Base-by-base conservation (phyloP, 2,888 invertebrate species). In the Phania funesta region DNA sequence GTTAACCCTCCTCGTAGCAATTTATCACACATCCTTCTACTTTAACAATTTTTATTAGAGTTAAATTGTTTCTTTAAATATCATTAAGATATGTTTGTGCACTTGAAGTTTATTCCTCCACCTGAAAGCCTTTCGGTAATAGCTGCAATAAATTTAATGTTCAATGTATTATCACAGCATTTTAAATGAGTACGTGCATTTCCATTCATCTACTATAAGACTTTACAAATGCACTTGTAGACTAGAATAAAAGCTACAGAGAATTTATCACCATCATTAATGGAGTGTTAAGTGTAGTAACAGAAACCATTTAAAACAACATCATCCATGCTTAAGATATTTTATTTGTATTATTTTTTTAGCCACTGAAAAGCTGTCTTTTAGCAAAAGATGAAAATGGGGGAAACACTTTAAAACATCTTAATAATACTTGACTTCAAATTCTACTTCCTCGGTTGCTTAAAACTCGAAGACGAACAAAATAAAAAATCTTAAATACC, bases 241-340 rank as follows among this genome's bases (percentile, higher is more conserved):
- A 38, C 29, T 48, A 64, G 56, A 26, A 64, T 38, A 71, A 68
- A 68, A 68, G 74, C 74, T 74, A 56, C 54, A 74, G 54, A 68
- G 46, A 48, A 80, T 58, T 68, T 76, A 76, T 80, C 75, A n/a
- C n/a, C n/a, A 71, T 76, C 60, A 62, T 71, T 80, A 76, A 74
- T 58, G 60, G 50, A 58, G 56, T 75, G 64, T 70, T 80, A 58
- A 70, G 56, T 29, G 46, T 38, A 54, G 54, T 50, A 70, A 50
- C n/a, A 16, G 65, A 73, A 73, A 74, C 44, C 52, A 54, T 73
- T 79, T 60, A 67, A 62, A 77, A 46, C 48, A 70, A 56, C 64
- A 64, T 56, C 41, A 20, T 52, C 16, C n/a, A 24, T 67, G 56
- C 29, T 65, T 20, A 56, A 56, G 16, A 64, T 11, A 44, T 54